These are phyloP conservation scores for Monochamus saltuarius DNA, from an alignment of 1,140 invertebrate genomes.

Conservation along the genomic window DNA sequence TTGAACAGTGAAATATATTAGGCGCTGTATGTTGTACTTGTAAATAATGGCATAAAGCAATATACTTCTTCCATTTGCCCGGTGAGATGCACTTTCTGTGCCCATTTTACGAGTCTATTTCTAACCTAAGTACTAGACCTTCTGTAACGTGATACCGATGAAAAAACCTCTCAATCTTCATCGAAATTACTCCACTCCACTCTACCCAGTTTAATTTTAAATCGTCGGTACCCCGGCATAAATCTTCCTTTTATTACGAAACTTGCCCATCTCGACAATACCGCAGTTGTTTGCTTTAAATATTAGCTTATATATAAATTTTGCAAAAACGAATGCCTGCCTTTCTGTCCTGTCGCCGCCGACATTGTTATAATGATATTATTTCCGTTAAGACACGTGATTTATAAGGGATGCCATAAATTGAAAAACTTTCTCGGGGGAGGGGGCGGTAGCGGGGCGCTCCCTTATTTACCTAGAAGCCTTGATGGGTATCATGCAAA, in stretches of 20 bases:
- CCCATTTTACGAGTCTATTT: no score
- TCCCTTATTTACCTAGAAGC: no score
- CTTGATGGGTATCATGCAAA: no score
- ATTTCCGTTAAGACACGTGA: slow-evolving; percentile 28
- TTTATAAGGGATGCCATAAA: slow-evolving; percentile 29
- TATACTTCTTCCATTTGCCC: no score
- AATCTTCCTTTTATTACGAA: slow-evolving; percentile 31
- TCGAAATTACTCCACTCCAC: not conserved
- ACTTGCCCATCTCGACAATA: slow-evolving; percentile 26
- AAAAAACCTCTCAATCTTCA: no score
- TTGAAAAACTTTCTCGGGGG: slow-evolving; percentile 1
- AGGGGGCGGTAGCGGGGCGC: no score
- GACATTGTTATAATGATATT: slow-evolving; percentile 33
- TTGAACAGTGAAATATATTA: no score
- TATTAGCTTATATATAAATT: slow-evolving; percentile 32
- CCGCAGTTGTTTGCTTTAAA: slow-evolving; percentile 31
- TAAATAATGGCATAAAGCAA: no score
- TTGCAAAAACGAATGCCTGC: slow-evolving; percentile 34
- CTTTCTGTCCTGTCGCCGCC: slow-evolving; percentile 18
- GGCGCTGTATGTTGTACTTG: no score
- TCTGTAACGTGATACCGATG: no score
- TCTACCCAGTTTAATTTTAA: not conserved
- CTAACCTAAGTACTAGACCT: no score
- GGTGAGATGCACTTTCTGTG: no score
- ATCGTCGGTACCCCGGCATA: slow-evolving; percentile 12